A percentile compares a stretch with the other conserved stretches of the same genome.
phyloP scores from a whole-genome alignment of 37 sponge, comb jelly and placozoan genomes.

The Geodia barretti region DNA sequence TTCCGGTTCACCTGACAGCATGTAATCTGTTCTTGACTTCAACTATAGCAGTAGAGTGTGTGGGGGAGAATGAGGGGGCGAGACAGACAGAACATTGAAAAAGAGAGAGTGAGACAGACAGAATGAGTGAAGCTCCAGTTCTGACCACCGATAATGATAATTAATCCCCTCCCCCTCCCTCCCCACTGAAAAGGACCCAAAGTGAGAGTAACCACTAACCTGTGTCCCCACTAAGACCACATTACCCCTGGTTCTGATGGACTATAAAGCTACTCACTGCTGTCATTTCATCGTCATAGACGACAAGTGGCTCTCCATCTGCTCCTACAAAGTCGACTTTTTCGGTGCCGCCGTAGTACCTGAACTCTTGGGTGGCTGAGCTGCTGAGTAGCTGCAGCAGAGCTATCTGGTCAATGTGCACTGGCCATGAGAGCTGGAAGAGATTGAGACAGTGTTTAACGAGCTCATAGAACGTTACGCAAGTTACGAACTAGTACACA shows the following conservation, averaged over 20 bases:
- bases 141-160: too few relatives aligned
- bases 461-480: too few relatives aligned
- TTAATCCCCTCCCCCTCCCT: too few relatives aligned
- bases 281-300: neutral
- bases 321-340: slow-evolving; percentile 20
- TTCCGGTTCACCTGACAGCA: slow-evolving; percentile 42
- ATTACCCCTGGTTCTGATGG: too few relatives aligned
- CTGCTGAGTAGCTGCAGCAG: slow-evolving; percentile 63
- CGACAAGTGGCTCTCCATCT: slow-evolving; percentile 6
- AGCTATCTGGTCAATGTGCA: slow-evolving; percentile 37
- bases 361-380: slow-evolving; percentile 50
- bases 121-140: too few relatives aligned
- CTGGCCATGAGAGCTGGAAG: slow-evolving; percentile 36
- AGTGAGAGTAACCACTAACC: too few relatives aligned
- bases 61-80: neutral
- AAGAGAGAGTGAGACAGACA: neutral
- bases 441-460: too few relatives aligned
- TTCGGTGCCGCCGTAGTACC: neutral
- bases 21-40: slow-evolving; percentile 36
- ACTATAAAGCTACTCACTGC: too few relatives aligned
- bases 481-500: too few relatives aligned
- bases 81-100: too few relatives aligned
- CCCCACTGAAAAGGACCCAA: too few relatives aligned
- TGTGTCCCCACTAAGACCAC: too few relatives aligned
- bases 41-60: neutral